Evolutionary conservation across 2,888 invertebrate genomes (phyloP).

Genomic region (Petrolisthes manimaculis): DNA sequence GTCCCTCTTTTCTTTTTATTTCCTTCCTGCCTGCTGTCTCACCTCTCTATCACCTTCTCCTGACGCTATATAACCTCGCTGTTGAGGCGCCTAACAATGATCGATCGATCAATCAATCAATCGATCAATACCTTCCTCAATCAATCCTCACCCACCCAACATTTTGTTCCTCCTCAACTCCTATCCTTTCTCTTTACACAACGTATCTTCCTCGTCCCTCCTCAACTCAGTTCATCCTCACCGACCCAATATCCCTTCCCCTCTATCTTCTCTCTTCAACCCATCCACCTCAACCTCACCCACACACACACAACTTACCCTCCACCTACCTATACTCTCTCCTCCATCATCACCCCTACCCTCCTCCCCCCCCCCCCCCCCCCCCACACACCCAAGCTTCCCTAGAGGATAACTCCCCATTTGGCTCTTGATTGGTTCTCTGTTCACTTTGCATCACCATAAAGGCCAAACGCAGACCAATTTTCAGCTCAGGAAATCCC

Average conservation of each 20-base stretch:
- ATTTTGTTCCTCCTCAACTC: not conserved
- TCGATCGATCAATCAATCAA: too few species aligned
- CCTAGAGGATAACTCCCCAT: slow-evolving; percentile 25
- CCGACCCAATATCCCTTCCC: not conserved
- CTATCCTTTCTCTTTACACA: not conserved
- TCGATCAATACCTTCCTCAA: too few species aligned
- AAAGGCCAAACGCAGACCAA: slow-evolving; percentile 38
- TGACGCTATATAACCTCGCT: not conserved
- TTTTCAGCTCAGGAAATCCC: slow-evolving; percentile 31
- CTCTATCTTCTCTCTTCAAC: not conserved
- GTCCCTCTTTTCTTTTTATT: not conserved
- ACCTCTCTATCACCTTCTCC: not conserved
- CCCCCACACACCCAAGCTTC: not conserved
- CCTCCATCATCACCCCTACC: not conserved
- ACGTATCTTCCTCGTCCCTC: not conserved
- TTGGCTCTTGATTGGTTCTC: slow-evolving; percentile 39
- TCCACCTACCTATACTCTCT: not conserved
- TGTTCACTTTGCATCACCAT: slow-evolving; percentile 45
- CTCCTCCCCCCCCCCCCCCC: not conserved
- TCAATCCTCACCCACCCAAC: not conserved
- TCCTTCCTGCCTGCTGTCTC: not conserved
- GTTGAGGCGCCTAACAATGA: too few species aligned
- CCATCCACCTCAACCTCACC: not conserved
- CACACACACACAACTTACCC: not conserved
- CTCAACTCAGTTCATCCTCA: not conserved